A percentile compares a stretch with the other conserved stretches of the same genome.
Evolutionary conservation across 2,113 vertebrate species (phyloP).

Genomic region (Collichthys lucidus): DNA sequence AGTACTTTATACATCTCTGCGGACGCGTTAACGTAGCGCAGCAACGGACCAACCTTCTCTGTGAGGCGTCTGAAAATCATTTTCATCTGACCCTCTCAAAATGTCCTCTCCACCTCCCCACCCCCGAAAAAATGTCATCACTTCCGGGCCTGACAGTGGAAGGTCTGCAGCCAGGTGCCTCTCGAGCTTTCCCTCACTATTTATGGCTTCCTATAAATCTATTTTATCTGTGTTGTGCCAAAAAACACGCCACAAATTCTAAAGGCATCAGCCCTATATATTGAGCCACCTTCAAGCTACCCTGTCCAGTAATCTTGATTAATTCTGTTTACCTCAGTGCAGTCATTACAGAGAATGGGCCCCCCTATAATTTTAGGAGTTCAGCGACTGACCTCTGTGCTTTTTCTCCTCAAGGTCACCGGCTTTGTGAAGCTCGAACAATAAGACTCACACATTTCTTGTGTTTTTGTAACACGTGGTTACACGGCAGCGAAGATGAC

Average conservation of each 20-base stretch:
- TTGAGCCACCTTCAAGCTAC: conserved; percentile 53
- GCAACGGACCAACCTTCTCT: too few species aligned
- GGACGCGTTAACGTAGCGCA: too few species aligned
- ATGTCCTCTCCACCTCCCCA: too few species aligned
- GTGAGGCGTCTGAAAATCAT: too few species aligned
- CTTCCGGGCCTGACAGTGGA: too few species aligned
- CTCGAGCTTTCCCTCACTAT: conserved; percentile 63
- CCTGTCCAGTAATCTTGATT: conserved; percentile 76
- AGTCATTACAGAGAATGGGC: conserved; percentile 63
- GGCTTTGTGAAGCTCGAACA: background rate
- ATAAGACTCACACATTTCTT: background rate
- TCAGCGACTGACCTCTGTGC: conserved; percentile 37
- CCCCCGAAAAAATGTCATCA: too few species aligned
- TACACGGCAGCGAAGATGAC: conserved; percentile 29
- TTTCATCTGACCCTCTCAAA: too few species aligned
- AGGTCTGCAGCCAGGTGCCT: too few species aligned
- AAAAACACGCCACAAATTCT: conserved; percentile 23
- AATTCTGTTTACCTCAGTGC: conserved; percentile 76
- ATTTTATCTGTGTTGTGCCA: conserved; percentile 59
- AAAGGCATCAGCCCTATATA: conserved; percentile 40
- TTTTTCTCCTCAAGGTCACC: conserved; percentile 33
- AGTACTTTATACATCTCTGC: too few species aligned
- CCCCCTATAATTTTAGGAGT: conserved; percentile 63
- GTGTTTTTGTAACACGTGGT: background rate
- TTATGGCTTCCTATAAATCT: conserved; percentile 78